Conservation (phyloP, 2,113 vertebrate genomes). For the Cryptotis parvus region DNA sequence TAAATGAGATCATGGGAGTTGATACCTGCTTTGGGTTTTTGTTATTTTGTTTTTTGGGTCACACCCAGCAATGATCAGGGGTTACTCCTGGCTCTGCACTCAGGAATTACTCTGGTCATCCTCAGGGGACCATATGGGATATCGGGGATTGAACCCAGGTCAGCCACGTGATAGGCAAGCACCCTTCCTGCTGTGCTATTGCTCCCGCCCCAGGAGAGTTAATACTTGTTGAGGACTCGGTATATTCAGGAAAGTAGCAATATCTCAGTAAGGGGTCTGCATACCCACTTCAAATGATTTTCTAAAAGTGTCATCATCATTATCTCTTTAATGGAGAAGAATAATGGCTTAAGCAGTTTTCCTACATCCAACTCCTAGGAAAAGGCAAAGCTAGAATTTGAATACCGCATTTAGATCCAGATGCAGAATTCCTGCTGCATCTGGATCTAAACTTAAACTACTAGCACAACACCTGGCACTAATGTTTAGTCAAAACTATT, state of each 20-base stretch:
- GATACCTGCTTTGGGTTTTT: too few relatives aligned
- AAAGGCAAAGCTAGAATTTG: neutral
- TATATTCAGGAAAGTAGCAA: neutral
- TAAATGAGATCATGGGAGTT: neutral
- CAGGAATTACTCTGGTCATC: too few relatives aligned
- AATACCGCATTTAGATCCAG: neutral
- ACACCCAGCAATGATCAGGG: too few relatives aligned
- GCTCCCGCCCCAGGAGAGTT: too few relatives aligned
- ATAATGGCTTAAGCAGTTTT: neutral
- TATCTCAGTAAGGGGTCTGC: neutral
- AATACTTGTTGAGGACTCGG: neutral
- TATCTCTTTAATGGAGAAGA: neutral
- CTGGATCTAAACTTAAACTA: neutral
- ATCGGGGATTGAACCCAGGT: too few relatives aligned
- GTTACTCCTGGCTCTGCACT: too few relatives aligned
- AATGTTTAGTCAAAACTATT: constrained; percentile 22
- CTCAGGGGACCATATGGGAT: too few relatives aligned
- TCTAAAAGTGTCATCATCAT: neutral
- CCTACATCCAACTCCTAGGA: neutral
- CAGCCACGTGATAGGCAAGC: too few relatives aligned
- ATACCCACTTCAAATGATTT: neutral
- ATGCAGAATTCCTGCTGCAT: neutral
- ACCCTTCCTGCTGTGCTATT: too few relatives aligned
- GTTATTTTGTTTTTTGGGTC: too few relatives aligned
- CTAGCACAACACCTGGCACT: neutral